phyloP scores from a whole-genome alignment of 2,888 invertebrate species.

The Chrysolina americana region DNA sequence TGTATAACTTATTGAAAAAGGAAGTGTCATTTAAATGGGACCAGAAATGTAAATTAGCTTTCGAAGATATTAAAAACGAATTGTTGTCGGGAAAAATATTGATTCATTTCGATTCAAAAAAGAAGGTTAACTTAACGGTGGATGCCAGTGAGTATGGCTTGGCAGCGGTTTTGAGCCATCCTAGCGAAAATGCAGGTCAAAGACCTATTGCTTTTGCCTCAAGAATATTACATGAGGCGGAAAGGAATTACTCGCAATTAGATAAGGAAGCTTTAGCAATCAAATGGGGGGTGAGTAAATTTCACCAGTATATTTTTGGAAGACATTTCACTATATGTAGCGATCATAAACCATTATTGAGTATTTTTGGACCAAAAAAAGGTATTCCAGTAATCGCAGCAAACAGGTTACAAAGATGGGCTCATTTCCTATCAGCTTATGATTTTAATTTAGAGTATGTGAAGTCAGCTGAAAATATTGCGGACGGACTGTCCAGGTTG shows the following conservation, averaged over 20 bases:
- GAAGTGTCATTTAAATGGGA: neutral
- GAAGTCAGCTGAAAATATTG: no score
- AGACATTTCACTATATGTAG: no score
- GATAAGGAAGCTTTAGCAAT: constrained; percentile 15
- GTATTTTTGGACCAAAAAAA: no score
- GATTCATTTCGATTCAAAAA: constrained; percentile 3
- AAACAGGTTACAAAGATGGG: no score
- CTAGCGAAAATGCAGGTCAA: neutral
- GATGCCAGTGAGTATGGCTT: constrained; percentile 16
- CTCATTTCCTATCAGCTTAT: no score
- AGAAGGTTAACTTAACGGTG: constrained; percentile 10
- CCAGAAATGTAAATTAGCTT: constrained; percentile 13
- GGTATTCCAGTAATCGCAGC: no score
- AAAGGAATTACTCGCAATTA: neutral
- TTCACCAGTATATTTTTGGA: no score
- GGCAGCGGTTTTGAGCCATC: constrained; percentile 17
- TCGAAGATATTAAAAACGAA: constrained; percentile 10
- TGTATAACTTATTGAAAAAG: constrained; percentile 17
- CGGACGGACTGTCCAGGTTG: no score
- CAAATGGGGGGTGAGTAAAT: no score
- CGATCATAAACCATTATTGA: no score
- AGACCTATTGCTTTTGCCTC: constrained; percentile 23
- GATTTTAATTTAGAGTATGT: no score
- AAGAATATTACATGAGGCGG: constrained; percentile 4
- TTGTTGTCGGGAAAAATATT: constrained; percentile 11